Evolutionary conservation across 1,140 invertebrate genomes (phyloP), one percentile per base, ranked within the genome.

Genomic region (Lasioglossum baleicum): DNA sequence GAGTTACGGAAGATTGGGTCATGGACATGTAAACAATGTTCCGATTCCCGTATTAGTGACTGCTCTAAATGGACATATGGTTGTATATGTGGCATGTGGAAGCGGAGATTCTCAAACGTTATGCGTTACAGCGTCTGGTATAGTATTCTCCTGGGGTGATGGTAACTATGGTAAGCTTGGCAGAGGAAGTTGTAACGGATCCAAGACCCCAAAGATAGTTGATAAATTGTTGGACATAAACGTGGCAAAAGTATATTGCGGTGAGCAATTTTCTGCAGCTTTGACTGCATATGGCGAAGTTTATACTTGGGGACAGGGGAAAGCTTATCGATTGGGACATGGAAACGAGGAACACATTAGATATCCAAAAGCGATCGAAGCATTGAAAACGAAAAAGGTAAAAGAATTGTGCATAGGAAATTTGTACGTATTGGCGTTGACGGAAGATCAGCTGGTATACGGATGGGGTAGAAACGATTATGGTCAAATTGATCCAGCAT

Each of bases 261-360:
- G 98, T 0, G 95, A 96, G 8, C 96, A 98, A 90, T 98, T 97
- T 90, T 97, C 96, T 68, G 91, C 97, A 35, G 97, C 96, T 0
- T 88, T 98, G 15, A 94, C 95, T 1, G 94, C 94, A 83, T 93
- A 95, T 69, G 97, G 97, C 3, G 92, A 94, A 82, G 93, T 99
- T 0, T 99, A 96, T 89, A 97, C 96, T 1, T 99, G 98, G 98
- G 98, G 98, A 15, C 98, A 97, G 93, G 97, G 97, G 0, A 96
- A 97, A 87, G 95, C 95, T 81, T 96, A 96, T 90, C 95, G 97
- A 66, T 92, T 98, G 44, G 97, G 97, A 0, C 97, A 97, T 89
- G 94, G 94, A 0, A 95, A 94, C 74, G 95, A 97, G 81, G 97
- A 97, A 70, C 95, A 96, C 89, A 94, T 96, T 8, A 94, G 96